phyloP scores from a whole-genome alignment of 64 coral and sea anemone genomes.

The Exaiptasia diaphana region DNA sequence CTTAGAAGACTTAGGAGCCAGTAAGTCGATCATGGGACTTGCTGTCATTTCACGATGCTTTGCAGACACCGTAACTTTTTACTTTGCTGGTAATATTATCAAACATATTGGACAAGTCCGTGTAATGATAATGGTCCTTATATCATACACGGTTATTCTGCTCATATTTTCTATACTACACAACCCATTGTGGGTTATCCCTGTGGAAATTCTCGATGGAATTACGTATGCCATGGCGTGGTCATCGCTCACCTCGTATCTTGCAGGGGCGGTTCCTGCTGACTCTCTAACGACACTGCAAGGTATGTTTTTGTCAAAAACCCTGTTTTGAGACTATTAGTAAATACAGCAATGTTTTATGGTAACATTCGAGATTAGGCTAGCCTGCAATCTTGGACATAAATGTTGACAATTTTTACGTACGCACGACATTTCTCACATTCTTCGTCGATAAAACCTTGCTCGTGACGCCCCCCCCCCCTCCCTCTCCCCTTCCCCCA shows the following conservation, averaged over 20 bases:
- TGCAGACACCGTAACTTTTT: conserved; percentile 88
- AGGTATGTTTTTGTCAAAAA: conserved; percentile 63
- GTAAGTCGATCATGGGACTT: conserved; percentile 90
- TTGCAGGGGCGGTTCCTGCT: conserved; percentile 76
- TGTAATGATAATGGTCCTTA: conserved; percentile 69
- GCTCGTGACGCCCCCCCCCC: no score
- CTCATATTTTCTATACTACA: conserved; percentile 69
- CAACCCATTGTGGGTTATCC: conserved; percentile 85
- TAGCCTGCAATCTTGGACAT: no score
- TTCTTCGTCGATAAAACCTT: no score
- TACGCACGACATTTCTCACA: no score
- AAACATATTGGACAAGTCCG: conserved; percentile 85
- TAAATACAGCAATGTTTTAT: no score
- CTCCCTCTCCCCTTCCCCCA: no score
- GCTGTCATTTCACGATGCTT: conserved; percentile 69
- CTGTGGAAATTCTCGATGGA: conserved; percentile 79
- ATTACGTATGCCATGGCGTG: conserved; percentile 87
- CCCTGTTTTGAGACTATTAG: no score
- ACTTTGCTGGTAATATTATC: conserved; percentile 80
- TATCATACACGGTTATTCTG: conserved; percentile 85
- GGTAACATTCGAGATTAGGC: no score
- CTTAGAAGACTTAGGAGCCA: conserved; percentile 88
- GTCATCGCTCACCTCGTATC: conserved; percentile 95
- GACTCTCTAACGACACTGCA: conserved; percentile 95
- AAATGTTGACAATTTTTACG: no score